Evolutionary conservation across 1,140 invertebrate species (phyloP), one percentile per base, ranked within the genome.

Genomic region (Drosophila sturtevanti): DNA sequence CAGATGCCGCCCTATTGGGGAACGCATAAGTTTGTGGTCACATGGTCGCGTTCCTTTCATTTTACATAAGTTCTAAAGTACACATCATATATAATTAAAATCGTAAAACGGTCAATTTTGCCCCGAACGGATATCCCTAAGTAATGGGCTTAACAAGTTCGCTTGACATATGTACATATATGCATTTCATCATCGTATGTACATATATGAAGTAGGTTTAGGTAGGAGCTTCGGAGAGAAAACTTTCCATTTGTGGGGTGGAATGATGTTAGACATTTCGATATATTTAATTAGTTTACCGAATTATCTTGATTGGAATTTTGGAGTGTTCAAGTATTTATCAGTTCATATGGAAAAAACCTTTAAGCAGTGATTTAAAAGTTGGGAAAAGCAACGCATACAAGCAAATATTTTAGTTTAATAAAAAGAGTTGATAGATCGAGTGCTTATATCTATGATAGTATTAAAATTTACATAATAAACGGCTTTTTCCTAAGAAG

Each of bases 1-100:
- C 41, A 48, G 41, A 16, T 21, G 14, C 41, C 41, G 41, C 41
- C 52, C 27, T 31, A 62, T 60, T 75, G 76, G 64, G 58, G 34
- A 60, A 78, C 69, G 70, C 72, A 89, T 80, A 89, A 89, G 72
- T 84, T 84, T 89, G 84, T 60, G 84, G 85, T 89, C 84, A 79
- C 68, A 61, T 64, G 60, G 67, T 58, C 52, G 72, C 72, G 72
- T 71, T 68, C 62, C 69, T 89, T 89, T 85, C 85, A 80, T 77
- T 89, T 86, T 84, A 77, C 87, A 90, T 90, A 90, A 90, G 87
- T 86, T 84, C 84, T 67, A 90, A 90, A 90, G 87, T 90, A 90
- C 87, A 90, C 87, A 90, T 90, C 82, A 90, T 90, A 90, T 90
- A 90, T 90, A 90, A 90, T 90, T 90, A 87, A 90, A 87, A 87